These are phyloP conservation scores for Aphidius colemani DNA, from an alignment of 2,888 invertebrate genomes.

Conservation along the genomic window DNA sequence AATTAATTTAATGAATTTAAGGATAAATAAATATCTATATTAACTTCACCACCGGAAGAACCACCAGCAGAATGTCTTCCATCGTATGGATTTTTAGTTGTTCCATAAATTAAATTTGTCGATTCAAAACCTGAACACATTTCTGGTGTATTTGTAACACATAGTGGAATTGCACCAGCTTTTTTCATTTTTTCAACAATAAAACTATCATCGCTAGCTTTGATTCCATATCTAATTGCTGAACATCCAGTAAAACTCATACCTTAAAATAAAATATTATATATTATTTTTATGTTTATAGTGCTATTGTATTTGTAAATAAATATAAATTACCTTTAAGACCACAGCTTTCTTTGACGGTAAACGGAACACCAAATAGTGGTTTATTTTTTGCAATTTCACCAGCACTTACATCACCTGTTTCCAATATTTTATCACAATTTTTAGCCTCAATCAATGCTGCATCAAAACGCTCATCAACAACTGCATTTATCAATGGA, in stretches of 20 bases:
- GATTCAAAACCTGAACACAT: slow-evolving; percentile 68
- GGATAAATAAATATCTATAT: background rate
- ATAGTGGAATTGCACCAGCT: slow-evolving; percentile 68
- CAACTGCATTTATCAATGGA: slow-evolving; percentile 77
- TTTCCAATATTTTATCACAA: slow-evolving; percentile 72
- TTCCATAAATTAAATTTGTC: slow-evolving; percentile 66
- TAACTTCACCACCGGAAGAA: slow-evolving; percentile 68
- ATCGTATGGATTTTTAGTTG: slow-evolving; percentile 70
- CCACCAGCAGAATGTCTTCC: slow-evolving; percentile 66
- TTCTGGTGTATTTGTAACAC: slow-evolving; percentile 70
- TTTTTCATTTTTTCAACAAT: slow-evolving; percentile 61
- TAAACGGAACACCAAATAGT: slow-evolving; percentile 81
- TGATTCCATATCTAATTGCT: slow-evolving; percentile 46
- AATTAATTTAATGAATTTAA: background rate
- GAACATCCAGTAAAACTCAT: slow-evolving; percentile 55
- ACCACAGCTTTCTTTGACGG: slow-evolving; percentile 81
- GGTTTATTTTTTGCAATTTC: slow-evolving; percentile 73
- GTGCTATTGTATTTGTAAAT: background rate
- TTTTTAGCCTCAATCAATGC: slow-evolving; percentile 77
- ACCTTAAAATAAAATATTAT: slow-evolving; percentile 41
- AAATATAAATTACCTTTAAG: slow-evolving; percentile 67
- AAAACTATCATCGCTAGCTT: slow-evolving; percentile 63
- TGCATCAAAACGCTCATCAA: slow-evolving; percentile 76
- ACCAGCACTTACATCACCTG: slow-evolving; percentile 64
- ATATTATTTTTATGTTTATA: background rate